Percentiles rank a stretch among this genome's conserved stretches.
These are phyloP conservation scores for Gymnorhina tibicen DNA, from an alignment of 2,113 vertebrate species.

Conservation along the genomic window DNA sequence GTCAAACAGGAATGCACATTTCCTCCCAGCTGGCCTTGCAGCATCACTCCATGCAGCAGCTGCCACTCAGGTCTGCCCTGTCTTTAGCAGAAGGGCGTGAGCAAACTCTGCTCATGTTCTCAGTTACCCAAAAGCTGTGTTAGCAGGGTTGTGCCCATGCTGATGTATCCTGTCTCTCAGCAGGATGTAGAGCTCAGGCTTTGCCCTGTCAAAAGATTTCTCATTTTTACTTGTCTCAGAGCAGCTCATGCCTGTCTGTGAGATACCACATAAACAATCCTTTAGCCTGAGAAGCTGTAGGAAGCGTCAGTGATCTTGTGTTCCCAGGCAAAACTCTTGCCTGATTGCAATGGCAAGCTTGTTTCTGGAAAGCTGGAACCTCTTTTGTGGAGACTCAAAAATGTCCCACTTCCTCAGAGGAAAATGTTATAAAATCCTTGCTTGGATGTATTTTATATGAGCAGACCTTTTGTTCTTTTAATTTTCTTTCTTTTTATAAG, in stretches of 20 bases:
- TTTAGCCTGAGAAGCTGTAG: neutral
- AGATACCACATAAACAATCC: neutral
- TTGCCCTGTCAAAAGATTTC: neutral
- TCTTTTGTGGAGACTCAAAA: neutral
- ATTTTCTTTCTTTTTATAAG: neutral
- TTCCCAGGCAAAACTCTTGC: neutral
- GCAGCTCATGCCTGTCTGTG: neutral
- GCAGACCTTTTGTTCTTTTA: neutral
- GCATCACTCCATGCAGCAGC: neutral
- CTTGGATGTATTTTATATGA: neutral
- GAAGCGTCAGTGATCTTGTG: neutral
- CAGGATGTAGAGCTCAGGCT: neutral
- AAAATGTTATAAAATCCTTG: neutral
- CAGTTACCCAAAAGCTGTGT: neutral
- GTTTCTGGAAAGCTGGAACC: neutral
- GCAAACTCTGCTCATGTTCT: neutral
- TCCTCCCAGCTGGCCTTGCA: neutral
- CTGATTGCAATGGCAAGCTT: neutral
- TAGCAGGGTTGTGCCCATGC: neutral
- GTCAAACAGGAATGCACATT: neutral
- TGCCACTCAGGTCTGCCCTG: neutral
- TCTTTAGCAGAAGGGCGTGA: neutral
- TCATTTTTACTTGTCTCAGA: neutral
- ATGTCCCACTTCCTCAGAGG: neutral
- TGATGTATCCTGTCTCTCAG: neutral